Evolutionary conservation across 92 coral and sea anemone species (phyloP).

Genomic region (Desmophyllum pertusum): DNA sequence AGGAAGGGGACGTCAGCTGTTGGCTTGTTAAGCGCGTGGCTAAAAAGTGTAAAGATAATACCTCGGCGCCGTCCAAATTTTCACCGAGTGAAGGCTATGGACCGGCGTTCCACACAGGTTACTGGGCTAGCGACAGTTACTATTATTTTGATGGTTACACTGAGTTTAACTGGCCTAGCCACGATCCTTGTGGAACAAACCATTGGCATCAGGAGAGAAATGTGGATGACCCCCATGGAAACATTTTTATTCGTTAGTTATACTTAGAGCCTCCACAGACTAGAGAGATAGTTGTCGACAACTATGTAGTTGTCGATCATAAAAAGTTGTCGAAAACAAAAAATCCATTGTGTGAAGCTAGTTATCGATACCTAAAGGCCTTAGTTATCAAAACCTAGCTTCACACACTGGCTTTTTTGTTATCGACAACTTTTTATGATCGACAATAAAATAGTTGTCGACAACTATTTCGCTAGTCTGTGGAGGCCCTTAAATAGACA

Average conservation of each 20-base stretch:
- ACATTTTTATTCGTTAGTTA: not conserved
- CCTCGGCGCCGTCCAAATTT: not conserved
- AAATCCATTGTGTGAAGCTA: no score
- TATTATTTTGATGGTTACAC: not conserved
- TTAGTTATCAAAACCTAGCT: no score
- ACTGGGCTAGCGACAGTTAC: not conserved
- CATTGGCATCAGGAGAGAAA: not conserved
- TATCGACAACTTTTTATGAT: no score
- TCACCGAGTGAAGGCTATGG: not conserved
- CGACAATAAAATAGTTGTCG: no score
- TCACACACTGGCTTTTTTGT: no score
- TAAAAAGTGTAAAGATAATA: slow-evolving; percentile 4
- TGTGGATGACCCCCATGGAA: not conserved
- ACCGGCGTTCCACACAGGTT: not conserved
- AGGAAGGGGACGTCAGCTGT: slow-evolving; percentile 30
- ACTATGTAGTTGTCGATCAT: no score
- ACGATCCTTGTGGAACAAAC: not conserved
- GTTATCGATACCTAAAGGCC: no score
- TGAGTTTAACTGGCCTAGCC: not conserved
- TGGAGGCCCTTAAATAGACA: no score
- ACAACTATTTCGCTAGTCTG: no score
- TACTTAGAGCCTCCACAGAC: no score
- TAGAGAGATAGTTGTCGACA: no score
- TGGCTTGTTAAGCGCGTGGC: slow-evolving; percentile 11
- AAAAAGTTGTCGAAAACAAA: no score